Evolutionary conservation across 2,888 invertebrate genomes (phyloP).

Genomic region (Acheta domesticus): DNA sequence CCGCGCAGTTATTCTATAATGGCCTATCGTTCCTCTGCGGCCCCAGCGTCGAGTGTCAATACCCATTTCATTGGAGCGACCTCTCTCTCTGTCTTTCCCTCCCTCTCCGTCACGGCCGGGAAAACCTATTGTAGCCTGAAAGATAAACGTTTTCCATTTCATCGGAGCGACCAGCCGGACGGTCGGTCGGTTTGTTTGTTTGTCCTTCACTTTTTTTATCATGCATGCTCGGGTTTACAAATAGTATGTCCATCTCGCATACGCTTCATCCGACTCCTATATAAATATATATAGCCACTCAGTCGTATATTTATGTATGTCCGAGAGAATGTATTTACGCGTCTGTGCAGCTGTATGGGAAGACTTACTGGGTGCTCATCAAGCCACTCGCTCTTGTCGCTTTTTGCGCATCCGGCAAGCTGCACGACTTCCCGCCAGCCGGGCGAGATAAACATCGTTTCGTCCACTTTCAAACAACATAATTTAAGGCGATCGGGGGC

Average conservation of each 20-base stretch:
- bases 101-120: not conserved
- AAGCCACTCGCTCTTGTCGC: no score
- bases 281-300: slow-evolving; percentile 18
- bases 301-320: slow-evolving; percentile 6
- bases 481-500: no score
- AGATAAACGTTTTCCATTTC: slow-evolving; percentile 18
- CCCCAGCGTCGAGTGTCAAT: not conserved
- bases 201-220: slow-evolving; percentile 9
- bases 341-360: not conserved
- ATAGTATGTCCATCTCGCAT: slow-evolving; percentile 5
- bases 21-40: not conserved
- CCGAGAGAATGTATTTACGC: not conserved
- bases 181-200: not conserved
- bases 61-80: not conserved
- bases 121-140: slow-evolving; percentile 18
- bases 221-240: slow-evolving; percentile 3
- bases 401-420: no score
- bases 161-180: not conserved
- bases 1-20: not conserved
- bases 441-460: no score
- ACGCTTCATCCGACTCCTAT: not conserved
- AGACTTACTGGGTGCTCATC: no score
- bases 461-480: no score
- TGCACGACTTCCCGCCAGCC: no score
- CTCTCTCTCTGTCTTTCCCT: no score